Conservation (phyloP, 2,797 vertebrate genomes). For the Petrocephalus schoutedeni region DNA sequence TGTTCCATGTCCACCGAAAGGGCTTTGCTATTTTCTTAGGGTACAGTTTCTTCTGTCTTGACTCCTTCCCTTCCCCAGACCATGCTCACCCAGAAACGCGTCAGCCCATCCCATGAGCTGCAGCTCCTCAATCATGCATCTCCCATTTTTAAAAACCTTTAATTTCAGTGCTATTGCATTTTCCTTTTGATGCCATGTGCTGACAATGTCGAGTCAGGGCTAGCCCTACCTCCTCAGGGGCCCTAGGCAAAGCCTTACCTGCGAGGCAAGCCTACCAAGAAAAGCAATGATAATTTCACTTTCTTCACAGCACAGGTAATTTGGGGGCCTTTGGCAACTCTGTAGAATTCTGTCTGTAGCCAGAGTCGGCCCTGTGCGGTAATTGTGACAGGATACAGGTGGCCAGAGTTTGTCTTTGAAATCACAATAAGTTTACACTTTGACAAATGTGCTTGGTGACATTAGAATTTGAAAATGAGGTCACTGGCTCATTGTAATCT, state of each 20-base stretch:
- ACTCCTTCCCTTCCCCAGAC: neutral
- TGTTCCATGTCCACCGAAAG: neutral
- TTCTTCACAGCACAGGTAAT: neutral
- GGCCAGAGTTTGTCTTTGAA: neutral
- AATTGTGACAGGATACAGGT: neutral
- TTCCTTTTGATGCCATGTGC: neutral
- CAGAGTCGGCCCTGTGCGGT: neutral
- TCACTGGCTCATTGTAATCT: neutral
- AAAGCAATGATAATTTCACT: neutral
- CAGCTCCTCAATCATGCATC: neutral
- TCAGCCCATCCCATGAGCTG: neutral
- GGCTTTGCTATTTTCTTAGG: neutral
- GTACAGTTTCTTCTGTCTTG: neutral
- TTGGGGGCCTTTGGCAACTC: neutral
- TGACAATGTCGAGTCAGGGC: neutral
- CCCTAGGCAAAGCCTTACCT: neutral
- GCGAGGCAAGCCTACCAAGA: neutral
- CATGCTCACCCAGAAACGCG: neutral
- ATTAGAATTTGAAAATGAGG: neutral
- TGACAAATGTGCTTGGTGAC: slow-evolving; percentile 4
- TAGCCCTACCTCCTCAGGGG: neutral
- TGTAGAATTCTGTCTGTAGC: neutral
- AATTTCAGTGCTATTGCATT: neutral
- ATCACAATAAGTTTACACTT: neutral
- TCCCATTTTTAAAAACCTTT: neutral